Conservation (phyloP, 2,113 vertebrate species). For the Eupsittula cactorum region DNA sequence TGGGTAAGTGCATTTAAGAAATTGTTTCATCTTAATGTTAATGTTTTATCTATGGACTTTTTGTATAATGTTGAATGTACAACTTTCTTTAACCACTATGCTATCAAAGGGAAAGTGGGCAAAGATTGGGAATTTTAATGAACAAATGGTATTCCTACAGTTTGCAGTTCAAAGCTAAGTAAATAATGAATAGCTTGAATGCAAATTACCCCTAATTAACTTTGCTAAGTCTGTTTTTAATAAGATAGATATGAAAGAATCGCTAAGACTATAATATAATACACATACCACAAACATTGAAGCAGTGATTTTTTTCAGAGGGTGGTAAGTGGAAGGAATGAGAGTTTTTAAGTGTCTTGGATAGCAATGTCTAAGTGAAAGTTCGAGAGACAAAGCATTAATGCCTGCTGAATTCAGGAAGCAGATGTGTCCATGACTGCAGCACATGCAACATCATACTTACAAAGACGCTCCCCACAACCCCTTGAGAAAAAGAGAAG, state of each 20-base stretch:
- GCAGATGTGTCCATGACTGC: background rate
- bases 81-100: constrained; percentile 46
- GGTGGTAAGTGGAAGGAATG: background rate
- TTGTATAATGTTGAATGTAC: no score
- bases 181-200: constrained; percentile 68
- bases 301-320: constrained; percentile 1
- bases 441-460: background rate
- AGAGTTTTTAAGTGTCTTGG: background rate
- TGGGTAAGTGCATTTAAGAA: no score
- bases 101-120: constrained; percentile 61
- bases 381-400: background rate
- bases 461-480: background rate
- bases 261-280: constrained; percentile 19
- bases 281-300: constrained; percentile 19
- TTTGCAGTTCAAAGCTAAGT: constrained; percentile 69
- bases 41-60: no score
- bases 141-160: constrained; percentile 63
- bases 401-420: background rate
- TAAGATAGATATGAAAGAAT: constrained; percentile 61
- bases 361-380: background rate
- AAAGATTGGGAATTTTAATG: constrained; percentile 69
- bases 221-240: constrained; percentile 55
- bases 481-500: background rate
- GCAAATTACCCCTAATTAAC: constrained; percentile 67
- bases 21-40: no score